These are phyloP conservation scores for Decapterus maruadsi DNA, from an alignment of 2,797 vertebrate genomes.

Conservation along the genomic window DNA sequence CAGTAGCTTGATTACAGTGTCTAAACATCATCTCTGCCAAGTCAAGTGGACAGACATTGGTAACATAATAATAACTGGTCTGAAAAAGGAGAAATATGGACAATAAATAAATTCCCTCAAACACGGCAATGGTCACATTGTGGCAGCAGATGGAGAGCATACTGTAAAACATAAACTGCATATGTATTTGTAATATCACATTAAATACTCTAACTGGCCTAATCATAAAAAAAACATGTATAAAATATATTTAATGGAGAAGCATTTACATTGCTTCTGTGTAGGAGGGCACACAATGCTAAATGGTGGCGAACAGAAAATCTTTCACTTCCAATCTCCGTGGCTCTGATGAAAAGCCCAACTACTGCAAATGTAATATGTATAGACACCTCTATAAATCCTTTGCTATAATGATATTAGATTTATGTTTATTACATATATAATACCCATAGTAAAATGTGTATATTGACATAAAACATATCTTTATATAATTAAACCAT, in stretches of 20 bases:
- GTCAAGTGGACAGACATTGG: constrained; percentile 11
- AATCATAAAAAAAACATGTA: constrained; percentile 6
- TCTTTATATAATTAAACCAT: too few relatives aligned
- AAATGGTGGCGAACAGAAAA: constrained; percentile 47
- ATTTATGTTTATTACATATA: too few relatives aligned
- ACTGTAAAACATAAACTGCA: neutral
- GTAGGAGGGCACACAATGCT: constrained; percentile 35
- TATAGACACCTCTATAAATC: too few relatives aligned
- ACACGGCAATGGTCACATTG: neutral
- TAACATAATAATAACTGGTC: neutral
- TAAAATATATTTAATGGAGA: neutral
- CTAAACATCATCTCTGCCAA: constrained; percentile 23
- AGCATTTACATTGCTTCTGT: neutral
- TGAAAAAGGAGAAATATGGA: neutral
- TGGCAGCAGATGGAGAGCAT: neutral
- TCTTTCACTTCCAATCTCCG: constrained; percentile 51
- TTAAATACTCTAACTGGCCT: neutral
- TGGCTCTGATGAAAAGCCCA: constrained; percentile 30
- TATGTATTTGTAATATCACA: neutral
- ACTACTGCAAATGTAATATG: too few relatives aligned
- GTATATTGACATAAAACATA: too few relatives aligned
- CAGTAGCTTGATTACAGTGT: constrained; percentile 19
- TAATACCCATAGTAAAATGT: too few relatives aligned
- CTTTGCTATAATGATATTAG: too few relatives aligned
- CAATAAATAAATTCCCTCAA: neutral